phyloP scores from a whole-genome alignment of 2,797 vertebrate genomes.

The Manis pentadactyla region DNA sequence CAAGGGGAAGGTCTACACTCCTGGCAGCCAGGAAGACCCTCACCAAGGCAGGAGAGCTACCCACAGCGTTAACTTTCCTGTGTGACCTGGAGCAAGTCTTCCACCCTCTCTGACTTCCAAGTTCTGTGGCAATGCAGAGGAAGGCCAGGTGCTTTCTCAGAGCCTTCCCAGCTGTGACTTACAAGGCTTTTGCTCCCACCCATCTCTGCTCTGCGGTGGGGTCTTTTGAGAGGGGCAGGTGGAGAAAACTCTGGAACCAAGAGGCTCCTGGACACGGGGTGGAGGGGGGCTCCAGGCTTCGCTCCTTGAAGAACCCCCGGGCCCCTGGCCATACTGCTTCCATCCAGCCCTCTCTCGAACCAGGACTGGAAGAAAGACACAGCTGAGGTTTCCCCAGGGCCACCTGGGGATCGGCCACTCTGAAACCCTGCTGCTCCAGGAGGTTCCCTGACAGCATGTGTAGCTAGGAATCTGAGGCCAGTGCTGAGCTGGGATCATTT shows the following conservation, averaged over 20 bases:
- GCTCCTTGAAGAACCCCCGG: neutral
- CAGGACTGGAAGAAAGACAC: slow-evolving; percentile 66
- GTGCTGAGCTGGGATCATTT: slow-evolving; percentile 49
- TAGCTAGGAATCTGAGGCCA: slow-evolving; percentile 64
- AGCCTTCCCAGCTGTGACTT: neutral
- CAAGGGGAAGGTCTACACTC: neutral
- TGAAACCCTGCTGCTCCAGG: slow-evolving; percentile 68
- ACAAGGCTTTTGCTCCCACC: neutral
- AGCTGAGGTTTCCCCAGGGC: neutral
- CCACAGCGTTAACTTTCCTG: neutral
- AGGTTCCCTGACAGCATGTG: slow-evolving; percentile 57
- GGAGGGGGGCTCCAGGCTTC: neutral
- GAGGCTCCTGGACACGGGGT: neutral
- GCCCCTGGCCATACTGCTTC: neutral
- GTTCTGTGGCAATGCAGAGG: neutral
- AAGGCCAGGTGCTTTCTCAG: neutral
- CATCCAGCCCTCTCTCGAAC: neutral
- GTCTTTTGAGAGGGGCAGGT: neutral
- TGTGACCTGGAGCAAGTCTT: neutral
- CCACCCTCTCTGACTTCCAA: neutral
- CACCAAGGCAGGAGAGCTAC: neutral
- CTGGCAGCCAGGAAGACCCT: neutral
- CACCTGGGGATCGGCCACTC: neutral
- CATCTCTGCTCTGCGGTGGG: neutral
- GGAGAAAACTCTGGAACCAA: neutral